phyloP scores from a whole-genome alignment of 1,140 invertebrate species.

The Lamellibrachia luymesi region DNA sequence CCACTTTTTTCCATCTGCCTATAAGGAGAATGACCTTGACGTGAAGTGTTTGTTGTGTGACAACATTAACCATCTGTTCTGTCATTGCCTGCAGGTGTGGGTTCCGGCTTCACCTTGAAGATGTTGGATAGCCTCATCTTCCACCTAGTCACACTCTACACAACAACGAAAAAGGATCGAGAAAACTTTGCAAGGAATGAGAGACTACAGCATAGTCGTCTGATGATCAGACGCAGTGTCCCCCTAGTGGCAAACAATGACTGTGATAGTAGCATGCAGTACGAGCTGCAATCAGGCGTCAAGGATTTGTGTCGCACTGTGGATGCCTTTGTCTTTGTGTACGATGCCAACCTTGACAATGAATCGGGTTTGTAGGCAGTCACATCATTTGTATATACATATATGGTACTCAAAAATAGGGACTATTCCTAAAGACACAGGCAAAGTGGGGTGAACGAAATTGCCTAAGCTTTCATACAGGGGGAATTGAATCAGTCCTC shows the following conservation, averaged over 20 bases:
- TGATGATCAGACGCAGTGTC: constrained; percentile 10
- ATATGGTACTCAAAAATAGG: too few relatives aligned
- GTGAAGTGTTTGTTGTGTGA: background rate
- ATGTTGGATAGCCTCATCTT: constrained; percentile 16
- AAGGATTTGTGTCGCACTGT: constrained; percentile 29
- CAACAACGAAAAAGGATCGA: constrained; percentile 22
- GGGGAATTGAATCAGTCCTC: too few relatives aligned
- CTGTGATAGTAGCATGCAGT: background rate
- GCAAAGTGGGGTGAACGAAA: too few relatives aligned
- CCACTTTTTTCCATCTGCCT: too few relatives aligned
- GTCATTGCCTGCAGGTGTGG: constrained; percentile 15
- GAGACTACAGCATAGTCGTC: constrained; percentile 8
- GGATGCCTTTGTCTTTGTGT: constrained; percentile 29
- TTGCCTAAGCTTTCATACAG: too few relatives aligned
- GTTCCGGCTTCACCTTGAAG: constrained; percentile 25
- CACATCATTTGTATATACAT: background rate
- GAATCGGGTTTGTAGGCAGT: constrained; percentile 18
- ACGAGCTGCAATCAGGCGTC: constrained; percentile 14
- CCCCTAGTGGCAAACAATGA: background rate
- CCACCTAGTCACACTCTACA: constrained; percentile 28
- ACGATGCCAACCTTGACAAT: constrained; percentile 17
- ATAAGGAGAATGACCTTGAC: too few relatives aligned
- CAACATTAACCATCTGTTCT: background rate
- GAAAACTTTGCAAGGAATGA: constrained; percentile 11
- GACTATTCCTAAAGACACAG: too few relatives aligned